Conservation (phyloP, 2,113 vertebrate genomes). For the Sciurus niger region DNA sequence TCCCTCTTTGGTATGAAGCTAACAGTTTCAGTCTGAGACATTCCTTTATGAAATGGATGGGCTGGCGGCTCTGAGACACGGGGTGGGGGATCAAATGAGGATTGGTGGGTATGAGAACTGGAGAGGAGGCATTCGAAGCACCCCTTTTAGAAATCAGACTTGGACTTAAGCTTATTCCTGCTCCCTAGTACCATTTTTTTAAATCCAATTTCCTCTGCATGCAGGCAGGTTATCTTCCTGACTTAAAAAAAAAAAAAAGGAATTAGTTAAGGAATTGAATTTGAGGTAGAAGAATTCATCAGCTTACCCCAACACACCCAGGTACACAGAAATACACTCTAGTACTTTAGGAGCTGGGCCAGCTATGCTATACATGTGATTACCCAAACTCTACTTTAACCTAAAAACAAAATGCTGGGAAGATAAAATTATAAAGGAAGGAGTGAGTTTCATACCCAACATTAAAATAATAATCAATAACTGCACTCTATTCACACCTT, state of each 20-base stretch:
- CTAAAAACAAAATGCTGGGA: not conserved
- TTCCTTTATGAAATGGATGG: not conserved
- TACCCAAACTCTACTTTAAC: slow-evolving; percentile 37
- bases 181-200: not conserved
- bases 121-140: not conserved
- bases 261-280: slow-evolving; percentile 29
- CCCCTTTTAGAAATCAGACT: not conserved
- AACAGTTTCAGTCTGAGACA: not conserved
- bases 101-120: not conserved
- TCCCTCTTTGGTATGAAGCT: not conserved
- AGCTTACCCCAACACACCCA: not conserved
- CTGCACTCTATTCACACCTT: slow-evolving; percentile 15
- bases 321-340: not conserved
- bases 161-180: not conserved
- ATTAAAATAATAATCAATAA: not conserved
- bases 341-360: not conserved
- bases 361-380: not conserved
- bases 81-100: not conserved
- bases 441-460: not conserved
- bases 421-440: not conserved
- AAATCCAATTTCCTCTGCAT: not conserved
- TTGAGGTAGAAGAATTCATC: not conserved
- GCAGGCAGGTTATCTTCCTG: not conserved
- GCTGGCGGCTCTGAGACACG: not conserved
- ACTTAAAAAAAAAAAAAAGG: not conserved